A percentile compares a stretch with the other conserved stretches of the same genome.
Conservation (phyloP, 2,113 vertebrate species). For the Camelus dromedarius region DNA sequence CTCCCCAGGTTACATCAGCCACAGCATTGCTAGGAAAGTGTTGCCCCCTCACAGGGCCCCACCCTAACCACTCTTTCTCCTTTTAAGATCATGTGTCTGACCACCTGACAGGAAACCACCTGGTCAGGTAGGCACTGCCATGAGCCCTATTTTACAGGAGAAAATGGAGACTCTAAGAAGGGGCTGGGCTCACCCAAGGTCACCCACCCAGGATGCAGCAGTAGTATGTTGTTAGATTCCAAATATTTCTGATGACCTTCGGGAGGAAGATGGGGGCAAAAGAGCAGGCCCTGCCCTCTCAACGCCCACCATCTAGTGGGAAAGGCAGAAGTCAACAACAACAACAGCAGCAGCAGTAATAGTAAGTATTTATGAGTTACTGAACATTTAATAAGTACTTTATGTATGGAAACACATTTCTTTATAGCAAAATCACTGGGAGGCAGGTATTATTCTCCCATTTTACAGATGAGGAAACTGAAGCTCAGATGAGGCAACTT, state of each 20-base stretch:
- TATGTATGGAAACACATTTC: not conserved
- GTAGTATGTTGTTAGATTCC: not conserved
- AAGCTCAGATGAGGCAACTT: not conserved
- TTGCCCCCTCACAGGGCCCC: not conserved
- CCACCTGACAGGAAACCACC: not conserved
- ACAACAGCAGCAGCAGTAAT: not conserved
- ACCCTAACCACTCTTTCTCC: not conserved
- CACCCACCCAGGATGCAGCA: not conserved
- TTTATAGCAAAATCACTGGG: not conserved
- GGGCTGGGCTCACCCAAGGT: not conserved
- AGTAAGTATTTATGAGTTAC: accelerated
- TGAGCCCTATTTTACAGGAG: not conserved
- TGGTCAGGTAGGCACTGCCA: not conserved
- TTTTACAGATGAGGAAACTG: conserved; percentile 8
- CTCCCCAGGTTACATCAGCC: not conserved
- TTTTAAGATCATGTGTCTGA: not conserved
- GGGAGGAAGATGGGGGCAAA: not conserved
- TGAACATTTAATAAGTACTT: not conserved
- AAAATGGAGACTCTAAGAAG: not conserved
- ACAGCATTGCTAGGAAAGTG: not conserved
- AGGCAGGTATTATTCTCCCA: not conserved
- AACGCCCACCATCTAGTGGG: not conserved
- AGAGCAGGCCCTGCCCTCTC: not conserved
- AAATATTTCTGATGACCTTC: not conserved
- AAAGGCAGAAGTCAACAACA: not conserved